Percentiles rank a stretch among this genome's conserved stretches.
Evolutionary conservation across 2,888 invertebrate species (phyloP).

Genomic region (Lacanobia oleracea): DNA sequence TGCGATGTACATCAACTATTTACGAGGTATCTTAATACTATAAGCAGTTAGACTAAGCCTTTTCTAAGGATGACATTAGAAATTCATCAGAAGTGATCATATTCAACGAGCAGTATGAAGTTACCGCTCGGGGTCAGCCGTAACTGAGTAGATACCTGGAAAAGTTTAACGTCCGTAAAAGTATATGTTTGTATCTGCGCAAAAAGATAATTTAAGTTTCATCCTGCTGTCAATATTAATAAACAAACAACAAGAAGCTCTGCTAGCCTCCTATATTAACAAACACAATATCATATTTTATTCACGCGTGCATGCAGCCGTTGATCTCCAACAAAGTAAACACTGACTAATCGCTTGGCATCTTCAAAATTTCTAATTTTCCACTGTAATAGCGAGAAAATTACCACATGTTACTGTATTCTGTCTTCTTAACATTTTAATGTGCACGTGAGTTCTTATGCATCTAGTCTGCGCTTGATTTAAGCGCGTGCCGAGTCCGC

Average conservation of each 20-base stretch:
- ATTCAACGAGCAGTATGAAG: too few relatives aligned
- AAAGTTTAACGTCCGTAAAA: too few relatives aligned
- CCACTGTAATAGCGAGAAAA: conserved; percentile 26
- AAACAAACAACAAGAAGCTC: conserved; percentile 7
- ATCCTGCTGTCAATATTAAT: conserved; percentile 8
- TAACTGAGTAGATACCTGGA: too few relatives aligned
- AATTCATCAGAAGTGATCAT: too few relatives aligned
- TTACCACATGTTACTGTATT: conserved; percentile 20
- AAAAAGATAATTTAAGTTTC: background rate
- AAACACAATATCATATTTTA: background rate
- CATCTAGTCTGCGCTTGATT: conserved; percentile 22
- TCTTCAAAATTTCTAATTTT: conserved; percentile 28
- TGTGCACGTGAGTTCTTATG: conserved; percentile 37
- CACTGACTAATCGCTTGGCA: conserved; percentile 19
- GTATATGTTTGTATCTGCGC: too few relatives aligned
- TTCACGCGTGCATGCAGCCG: background rate
- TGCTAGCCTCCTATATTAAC: background rate
- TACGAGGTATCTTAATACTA: too few relatives aligned
- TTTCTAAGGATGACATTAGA: too few relatives aligned
- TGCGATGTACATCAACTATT: too few relatives aligned
- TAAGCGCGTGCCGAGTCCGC: conserved; percentile 21
- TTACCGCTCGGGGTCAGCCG: too few relatives aligned
- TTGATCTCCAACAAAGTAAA: conserved; percentile 34
- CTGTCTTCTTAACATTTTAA: conserved; percentile 32
- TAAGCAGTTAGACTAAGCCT: too few relatives aligned